Evolutionary conservation across 2,888 invertebrate genomes (phyloP).

Genomic region (Psylliodes chrysocephalus): DNA sequence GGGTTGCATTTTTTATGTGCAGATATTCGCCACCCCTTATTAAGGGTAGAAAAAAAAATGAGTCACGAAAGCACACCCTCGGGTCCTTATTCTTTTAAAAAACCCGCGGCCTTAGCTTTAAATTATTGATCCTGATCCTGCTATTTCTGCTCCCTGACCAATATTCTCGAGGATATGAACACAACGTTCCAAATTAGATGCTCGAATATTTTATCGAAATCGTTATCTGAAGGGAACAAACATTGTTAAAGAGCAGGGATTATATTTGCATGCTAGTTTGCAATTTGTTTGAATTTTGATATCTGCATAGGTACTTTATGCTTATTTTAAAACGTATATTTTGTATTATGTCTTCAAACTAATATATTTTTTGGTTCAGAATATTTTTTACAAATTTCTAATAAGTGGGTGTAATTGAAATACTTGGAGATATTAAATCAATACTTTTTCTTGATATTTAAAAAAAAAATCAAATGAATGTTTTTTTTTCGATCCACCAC

Average conservation of each 20-base stretch:
- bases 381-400: no score
- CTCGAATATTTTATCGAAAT: background rate
- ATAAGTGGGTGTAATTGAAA: no score
- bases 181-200: background rate
- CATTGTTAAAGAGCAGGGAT: background rate
- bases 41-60: conserved; percentile 63
- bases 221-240: background rate
- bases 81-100: conserved; percentile 58
- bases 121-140: conserved; percentile 57
- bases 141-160: conserved; percentile 39
- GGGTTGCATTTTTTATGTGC: conserved; percentile 64
- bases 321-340: no score
- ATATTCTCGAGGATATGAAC: conserved; percentile 21
- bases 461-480: no score
- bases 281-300: no score
- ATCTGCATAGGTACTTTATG: no score
- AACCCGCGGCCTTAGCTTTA: conserved; percentile 62
- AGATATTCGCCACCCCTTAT: conserved; percentile 60
- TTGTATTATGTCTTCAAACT: no score
- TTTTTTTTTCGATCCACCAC: no score
- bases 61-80: conserved; percentile 62
- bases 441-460: no score
- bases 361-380: no score
- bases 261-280: no score
- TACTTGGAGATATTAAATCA: no score